A percentile compares a stretch with the other conserved stretches of the same genome.
phyloP scores from a whole-genome alignment of 2,113 vertebrate species.

The Elephantulus edwardii region DNA sequence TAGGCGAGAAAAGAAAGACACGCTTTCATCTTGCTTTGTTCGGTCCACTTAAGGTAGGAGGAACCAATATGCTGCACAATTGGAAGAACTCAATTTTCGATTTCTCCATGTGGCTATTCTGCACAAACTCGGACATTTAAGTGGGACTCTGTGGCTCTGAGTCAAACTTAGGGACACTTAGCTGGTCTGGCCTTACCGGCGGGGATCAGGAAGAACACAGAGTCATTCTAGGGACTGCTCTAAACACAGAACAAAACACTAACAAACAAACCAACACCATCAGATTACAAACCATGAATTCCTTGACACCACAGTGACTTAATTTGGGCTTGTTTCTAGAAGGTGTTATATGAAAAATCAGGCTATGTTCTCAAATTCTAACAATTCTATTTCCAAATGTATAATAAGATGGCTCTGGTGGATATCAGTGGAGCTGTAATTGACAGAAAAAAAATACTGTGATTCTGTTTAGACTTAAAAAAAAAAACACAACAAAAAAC shows the following conservation, averaged over 20 bases:
- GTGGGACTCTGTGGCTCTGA: background rate
- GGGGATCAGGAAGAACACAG: background rate
- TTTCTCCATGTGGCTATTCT: accelerated
- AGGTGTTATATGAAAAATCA: background rate
- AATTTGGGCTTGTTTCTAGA: background rate
- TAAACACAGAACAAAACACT: no score
- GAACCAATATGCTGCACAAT: background rate
- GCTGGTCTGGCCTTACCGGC: background rate
- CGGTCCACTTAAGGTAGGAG: background rate
- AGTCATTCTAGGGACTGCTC: background rate
- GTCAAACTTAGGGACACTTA: background rate
- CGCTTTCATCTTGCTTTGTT: background rate
- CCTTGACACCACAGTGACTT: background rate
- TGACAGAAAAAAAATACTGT: background rate
- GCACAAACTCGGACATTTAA: background rate
- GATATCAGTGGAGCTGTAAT: background rate
- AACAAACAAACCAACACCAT: background rate
- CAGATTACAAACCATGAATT: background rate
- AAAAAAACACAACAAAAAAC: no score
- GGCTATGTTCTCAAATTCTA: background rate
- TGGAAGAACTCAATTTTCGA: background rate
- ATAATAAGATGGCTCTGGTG: background rate
- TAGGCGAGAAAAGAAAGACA: background rate
- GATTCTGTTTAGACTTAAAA: background rate
- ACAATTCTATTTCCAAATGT: background rate